phyloP scores from a whole-genome alignment of 2,113 vertebrate genomes.

The Pao palembangensis region DNA sequence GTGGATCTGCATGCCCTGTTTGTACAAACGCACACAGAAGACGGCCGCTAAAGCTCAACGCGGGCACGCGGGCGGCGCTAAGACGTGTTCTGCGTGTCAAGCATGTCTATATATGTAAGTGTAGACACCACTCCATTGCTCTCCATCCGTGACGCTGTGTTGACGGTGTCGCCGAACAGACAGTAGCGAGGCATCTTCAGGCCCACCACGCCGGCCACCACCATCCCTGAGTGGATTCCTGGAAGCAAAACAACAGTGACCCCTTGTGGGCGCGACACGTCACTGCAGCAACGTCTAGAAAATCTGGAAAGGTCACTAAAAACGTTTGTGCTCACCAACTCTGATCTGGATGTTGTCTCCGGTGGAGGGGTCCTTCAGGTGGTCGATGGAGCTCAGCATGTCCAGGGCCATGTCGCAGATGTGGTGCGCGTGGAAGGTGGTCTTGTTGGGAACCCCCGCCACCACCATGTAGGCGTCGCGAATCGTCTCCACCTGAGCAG shows the following conservation, averaged over 20 bases:
- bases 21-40: constrained; percentile 33
- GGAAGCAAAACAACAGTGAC: constrained; percentile 1
- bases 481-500: constrained; percentile 72
- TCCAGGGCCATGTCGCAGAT: constrained; percentile 77
- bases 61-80: background rate
- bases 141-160: constrained; percentile 76
- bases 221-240: constrained; percentile 75
- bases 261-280: constrained; percentile 1
- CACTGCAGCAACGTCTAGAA: background rate
- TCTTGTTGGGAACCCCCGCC: constrained; percentile 76
- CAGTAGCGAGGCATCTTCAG: constrained; percentile 78
- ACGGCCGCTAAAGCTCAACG: constrained; percentile 15
- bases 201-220: constrained; percentile 72
- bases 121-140: constrained; percentile 73
- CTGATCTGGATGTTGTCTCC: constrained; percentile 76
- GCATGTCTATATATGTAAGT: background rate
- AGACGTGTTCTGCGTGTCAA: too few species aligned
- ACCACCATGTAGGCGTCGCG: constrained; percentile 78
- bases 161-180: constrained; percentile 70
- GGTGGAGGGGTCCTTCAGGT: constrained; percentile 75
- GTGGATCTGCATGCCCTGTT: constrained; percentile 79
- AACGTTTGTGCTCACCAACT: constrained; percentile 57
- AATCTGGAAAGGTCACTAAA: too few species aligned
- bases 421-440: constrained; percentile 74
- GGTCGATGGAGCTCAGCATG: constrained; percentile 78